Base-by-base conservation (phyloP, 2,797 vertebrate genomes). In the Ptychadena robeensis region DNA sequence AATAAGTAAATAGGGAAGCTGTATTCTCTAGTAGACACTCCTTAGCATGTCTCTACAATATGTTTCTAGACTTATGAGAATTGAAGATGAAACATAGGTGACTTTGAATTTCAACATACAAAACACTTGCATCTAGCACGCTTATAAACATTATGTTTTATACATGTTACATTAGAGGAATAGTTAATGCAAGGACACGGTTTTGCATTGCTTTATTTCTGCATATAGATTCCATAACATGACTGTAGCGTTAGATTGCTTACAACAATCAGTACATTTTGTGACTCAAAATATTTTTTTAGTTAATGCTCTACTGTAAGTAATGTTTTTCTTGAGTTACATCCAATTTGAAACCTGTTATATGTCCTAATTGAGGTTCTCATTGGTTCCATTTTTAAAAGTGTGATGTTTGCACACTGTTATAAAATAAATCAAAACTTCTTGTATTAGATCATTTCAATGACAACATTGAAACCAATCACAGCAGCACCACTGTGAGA, bases 81-180 rank as follows among this genome's bases (percentile, higher is more conserved):
- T 37, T 40, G 40, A 44, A 44, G 28, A 65, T 61, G 59, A 11
- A 73, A 18, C 79, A 80, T 59, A 59, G 32, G 59, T 65, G 37
- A 22, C 18, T 27, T 28, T 73, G 69, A 73, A 80, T 80, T 79
- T 22, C 37, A 48, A 11, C 53, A 18, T 65, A 80, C 48, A 64
- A 2, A n/a, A 44, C 35, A 12, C 64, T 48, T 64, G 37, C 40
- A 40, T 59, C 12, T 44, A 7, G 35, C 57, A 8, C 44, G 44
- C 40, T 61, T n/a, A 48, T 37, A 80, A 34, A 44, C 48, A 27
- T 27, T 80, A 40, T 70, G 34, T 74, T 59, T 69, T 38, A 28
- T 9, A 61, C 48, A 9, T 32, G 30, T 38, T 63, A 80, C 34
- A 11, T 71, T 68, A 44, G 57, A 30, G 64, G 10, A 71, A 28